Percentiles rank a stretch among this genome's conserved stretches.
phyloP scores from a whole-genome alignment of 1,140 invertebrate species.

The Helicorthomorpha holstii region DNA sequence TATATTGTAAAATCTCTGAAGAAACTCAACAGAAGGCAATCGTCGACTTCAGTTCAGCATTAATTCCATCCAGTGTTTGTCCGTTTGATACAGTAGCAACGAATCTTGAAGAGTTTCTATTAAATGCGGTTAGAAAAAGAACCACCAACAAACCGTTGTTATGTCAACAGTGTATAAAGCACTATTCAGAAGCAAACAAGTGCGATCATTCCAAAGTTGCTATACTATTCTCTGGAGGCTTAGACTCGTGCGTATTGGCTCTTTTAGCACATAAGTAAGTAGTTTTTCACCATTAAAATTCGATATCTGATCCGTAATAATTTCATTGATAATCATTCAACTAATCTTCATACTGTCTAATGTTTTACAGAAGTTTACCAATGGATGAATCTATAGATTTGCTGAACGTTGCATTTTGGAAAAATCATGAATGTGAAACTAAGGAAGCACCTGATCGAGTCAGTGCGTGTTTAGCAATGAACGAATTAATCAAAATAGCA shows the following conservation, averaged over 20 bases:
- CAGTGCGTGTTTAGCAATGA: slow-evolving; percentile 51
- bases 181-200: slow-evolving; percentile 14
- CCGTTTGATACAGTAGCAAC: slow-evolving; percentile 22
- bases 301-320: too few relatives aligned
- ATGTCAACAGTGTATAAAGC: slow-evolving; percentile 37
- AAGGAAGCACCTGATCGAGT: slow-evolving; percentile 58
- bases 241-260: slow-evolving; percentile 83
- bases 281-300: too few relatives aligned
- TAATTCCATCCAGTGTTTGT: slow-evolving; percentile 23
- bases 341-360: background rate
- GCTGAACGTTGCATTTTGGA: slow-evolving; percentile 84
- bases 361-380: slow-evolving; percentile 37
- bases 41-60: slow-evolving; percentile 22
- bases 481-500: slow-evolving; percentile 49
- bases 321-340: too few relatives aligned
- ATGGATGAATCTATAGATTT: slow-evolving; percentile 63
- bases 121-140: slow-evolving; percentile 41
- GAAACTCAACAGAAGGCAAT: slow-evolving; percentile 17
- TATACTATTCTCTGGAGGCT: slow-evolving; percentile 84
- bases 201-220: slow-evolving; percentile 56
- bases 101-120: slow-evolving; percentile 35
- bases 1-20: too few relatives aligned
- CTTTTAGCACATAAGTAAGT: slow-evolving; percentile 47
- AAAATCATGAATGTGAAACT: background rate
- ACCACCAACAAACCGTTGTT: slow-evolving; percentile 41